Percentiles rank a stretch among this genome's conserved stretches.
Conservation (phyloP, 2,888 invertebrate genomes). For the Palloptera scutellata region DNA sequence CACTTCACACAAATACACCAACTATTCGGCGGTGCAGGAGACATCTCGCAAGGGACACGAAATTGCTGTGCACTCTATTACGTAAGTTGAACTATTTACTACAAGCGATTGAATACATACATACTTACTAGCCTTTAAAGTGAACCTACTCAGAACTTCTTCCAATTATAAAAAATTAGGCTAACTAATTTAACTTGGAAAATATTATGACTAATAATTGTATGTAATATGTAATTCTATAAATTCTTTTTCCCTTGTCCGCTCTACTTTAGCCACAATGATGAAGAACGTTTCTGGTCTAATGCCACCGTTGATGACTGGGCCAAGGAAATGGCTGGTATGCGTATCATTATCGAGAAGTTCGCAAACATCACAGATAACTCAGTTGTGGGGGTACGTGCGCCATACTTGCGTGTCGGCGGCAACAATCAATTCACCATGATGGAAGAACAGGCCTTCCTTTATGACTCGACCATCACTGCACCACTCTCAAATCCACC, state of each 20-base stretch:
- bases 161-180: too few relatives aligned
- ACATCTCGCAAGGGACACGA: slow-evolving; percentile 91
- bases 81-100: slow-evolving; percentile 77
- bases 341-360: slow-evolving; percentile 89
- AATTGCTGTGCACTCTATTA: slow-evolving; percentile 92
- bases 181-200: too few relatives aligned
- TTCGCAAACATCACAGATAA: slow-evolving; percentile 90
- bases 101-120: too few relatives aligned
- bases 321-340: slow-evolving; percentile 95
- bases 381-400: slow-evolving; percentile 89
- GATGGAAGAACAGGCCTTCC: slow-evolving; percentile 96
- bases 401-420: slow-evolving; percentile 89
- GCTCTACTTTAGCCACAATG: slow-evolving; percentile 75
- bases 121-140: too few relatives aligned
- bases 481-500: slow-evolving; percentile 90
- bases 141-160: too few relatives aligned
- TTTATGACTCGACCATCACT: slow-evolving; percentile 95
- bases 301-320: slow-evolving; percentile 91
- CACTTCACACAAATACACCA: slow-evolving; percentile 91
- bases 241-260: slow-evolving; percentile 6
- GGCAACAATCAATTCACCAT: slow-evolving; percentile 97
- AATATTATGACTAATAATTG: too few relatives aligned
- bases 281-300: slow-evolving; percentile 92
- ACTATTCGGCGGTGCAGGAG: slow-evolving; percentile 92
- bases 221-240: too few relatives aligned